Conservation (phyloP, 2,113 vertebrate genomes). For the Limnothrissa miodon region DNA sequence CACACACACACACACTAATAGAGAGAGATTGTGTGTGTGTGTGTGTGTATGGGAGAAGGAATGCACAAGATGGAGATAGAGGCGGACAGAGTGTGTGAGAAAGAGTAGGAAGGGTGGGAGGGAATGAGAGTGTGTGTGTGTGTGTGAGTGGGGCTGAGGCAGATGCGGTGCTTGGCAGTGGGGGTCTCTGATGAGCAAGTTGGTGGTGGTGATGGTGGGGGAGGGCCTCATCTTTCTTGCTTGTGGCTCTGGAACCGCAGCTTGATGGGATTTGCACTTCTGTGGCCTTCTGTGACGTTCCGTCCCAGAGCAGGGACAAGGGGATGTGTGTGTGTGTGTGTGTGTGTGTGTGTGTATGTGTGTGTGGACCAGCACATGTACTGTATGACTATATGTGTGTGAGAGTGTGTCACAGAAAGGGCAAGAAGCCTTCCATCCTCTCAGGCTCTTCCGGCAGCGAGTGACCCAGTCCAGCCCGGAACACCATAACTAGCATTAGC, state of each 20-base stretch:
- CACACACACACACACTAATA: not conserved
- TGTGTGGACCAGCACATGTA: not conserved
- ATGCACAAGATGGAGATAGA: no score
- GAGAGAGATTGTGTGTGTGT: not conserved
- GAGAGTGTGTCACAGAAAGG: not conserved
- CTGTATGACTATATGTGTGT: conserved; percentile 32
- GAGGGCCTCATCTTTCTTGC: conserved; percentile 72
- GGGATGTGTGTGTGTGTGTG: not conserved
- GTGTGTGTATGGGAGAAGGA: no score
- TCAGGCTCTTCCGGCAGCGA: not conserved
- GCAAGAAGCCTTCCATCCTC: not conserved
- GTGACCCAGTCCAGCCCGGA: not conserved
- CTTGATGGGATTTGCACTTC: conserved; percentile 78
- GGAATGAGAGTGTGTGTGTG: conserved; percentile 47
- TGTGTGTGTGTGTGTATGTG: not conserved
- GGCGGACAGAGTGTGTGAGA: not conserved
- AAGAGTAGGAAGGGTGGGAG: conserved; percentile 42
- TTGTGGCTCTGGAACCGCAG: conserved; percentile 70
- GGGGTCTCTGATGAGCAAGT: conserved; percentile 61
- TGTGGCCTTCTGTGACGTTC: conserved; percentile 62
- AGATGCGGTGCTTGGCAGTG: conserved; percentile 61
- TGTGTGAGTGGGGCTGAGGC: conserved; percentile 34
- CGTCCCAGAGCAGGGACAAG: conserved; percentile 43
- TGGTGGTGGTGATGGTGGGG: no score
- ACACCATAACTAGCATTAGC: not conserved